A percentile compares a stretch with the other conserved stretches of the same genome.
phyloP scores from a whole-genome alignment of 2,888 invertebrate genomes.

The Agonum fuliginosum region DNA sequence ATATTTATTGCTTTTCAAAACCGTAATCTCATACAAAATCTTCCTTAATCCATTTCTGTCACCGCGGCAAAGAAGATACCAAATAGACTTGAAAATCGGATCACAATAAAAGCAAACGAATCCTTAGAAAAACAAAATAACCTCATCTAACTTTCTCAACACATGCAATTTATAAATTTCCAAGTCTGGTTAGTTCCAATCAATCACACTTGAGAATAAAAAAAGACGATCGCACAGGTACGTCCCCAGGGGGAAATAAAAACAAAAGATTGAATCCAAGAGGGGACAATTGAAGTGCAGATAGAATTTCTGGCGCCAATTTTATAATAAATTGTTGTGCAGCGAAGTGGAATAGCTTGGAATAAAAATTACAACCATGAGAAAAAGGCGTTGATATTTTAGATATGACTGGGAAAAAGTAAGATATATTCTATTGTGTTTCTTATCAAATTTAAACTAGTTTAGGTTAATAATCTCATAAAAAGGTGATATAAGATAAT shows the following conservation, averaged over 20 bases:
- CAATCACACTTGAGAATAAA: slow-evolving; percentile 12
- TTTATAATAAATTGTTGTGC: slow-evolving; percentile 3
- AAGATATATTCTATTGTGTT: background rate
- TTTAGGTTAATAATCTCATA: too few species aligned
- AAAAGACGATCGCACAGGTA: background rate
- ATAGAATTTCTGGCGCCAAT: background rate
- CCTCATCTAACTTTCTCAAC: slow-evolving; percentile 5
- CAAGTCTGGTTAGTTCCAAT: background rate
- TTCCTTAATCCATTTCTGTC: background rate
- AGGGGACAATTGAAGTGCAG: background rate
- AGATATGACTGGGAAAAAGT: background rate
- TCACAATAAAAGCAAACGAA: slow-evolving; percentile 1
- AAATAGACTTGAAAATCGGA: background rate
- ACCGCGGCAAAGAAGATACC: background rate
- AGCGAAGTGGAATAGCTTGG: background rate
- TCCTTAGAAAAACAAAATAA: slow-evolving; percentile 31
- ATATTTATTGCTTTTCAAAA: too few species aligned
- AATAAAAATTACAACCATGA: slow-evolving; percentile 4
- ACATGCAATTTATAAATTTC: slow-evolving; percentile 12
- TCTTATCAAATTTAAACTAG: too few species aligned
- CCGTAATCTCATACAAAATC: too few species aligned
- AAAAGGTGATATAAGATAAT: too few species aligned
- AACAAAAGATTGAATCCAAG: background rate
- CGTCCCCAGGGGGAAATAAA: background rate
- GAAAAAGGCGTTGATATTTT: background rate